These are phyloP conservation scores for Catocala nupta DNA, from an alignment of 2,888 invertebrate species.

Conservation along the genomic window DNA sequence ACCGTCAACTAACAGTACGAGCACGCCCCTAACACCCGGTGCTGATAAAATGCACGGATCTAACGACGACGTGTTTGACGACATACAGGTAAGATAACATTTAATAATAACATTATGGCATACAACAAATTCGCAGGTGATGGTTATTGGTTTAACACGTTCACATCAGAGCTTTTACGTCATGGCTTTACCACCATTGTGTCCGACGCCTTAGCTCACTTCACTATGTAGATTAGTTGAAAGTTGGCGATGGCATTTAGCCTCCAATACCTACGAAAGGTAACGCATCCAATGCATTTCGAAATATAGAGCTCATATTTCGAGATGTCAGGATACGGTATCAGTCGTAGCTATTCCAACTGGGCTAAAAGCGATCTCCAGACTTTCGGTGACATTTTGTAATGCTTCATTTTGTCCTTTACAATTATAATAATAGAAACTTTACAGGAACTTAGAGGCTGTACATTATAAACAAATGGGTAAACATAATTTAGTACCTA, in stretches of 20 bases:
- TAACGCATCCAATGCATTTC: conserved; percentile 66
- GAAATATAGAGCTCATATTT: conserved; percentile 85
- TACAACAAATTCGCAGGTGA: conserved; percentile 70
- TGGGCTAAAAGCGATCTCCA: conserved; percentile 54
- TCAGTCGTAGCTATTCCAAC: conserved; percentile 53
- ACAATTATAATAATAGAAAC: conserved; percentile 19
- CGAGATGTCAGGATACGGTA: conserved; percentile 68
- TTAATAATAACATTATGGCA: conserved; percentile 28
- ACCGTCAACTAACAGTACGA: conserved; percentile 80
- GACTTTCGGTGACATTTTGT: conserved; percentile 55
- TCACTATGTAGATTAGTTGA: conserved; percentile 61
- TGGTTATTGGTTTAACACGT: conserved; percentile 83
- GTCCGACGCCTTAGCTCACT: conserved; percentile 58
- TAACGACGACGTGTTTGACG: conserved; percentile 83
- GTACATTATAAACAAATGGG: conserved; percentile 23
- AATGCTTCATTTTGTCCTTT: conserved; percentile 49
- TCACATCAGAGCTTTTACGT: conserved; percentile 80
- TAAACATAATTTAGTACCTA: conserved; percentile 10
- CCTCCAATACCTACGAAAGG: conserved; percentile 55
- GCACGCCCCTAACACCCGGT: conserved; percentile 79
- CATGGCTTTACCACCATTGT: conserved; percentile 69
- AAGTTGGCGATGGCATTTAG: conserved; percentile 55
- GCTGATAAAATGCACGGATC: conserved; percentile 79
- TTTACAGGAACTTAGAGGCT: conserved; percentile 34
- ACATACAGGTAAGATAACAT: conserved; percentile 76